Evolutionary conservation across 2,888 invertebrate species (phyloP), one percentile per base, ranked within the genome.

Genomic region (Trilocha varians): DNA sequence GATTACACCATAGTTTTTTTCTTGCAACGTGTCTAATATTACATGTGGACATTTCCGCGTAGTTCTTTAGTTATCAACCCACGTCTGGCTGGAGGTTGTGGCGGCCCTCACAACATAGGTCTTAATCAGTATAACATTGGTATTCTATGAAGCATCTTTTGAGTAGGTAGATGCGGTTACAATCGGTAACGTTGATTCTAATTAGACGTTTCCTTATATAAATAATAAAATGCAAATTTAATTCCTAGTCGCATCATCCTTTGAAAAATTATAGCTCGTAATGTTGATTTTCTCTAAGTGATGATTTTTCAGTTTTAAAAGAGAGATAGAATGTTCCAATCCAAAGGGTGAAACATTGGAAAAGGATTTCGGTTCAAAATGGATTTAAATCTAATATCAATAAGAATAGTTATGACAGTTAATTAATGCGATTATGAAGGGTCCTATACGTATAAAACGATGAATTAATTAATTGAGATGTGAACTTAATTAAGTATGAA

Each of bases 21-120:
- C 52, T 57, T 49, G 43, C 38, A 47, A 49, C 45, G 44, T 56
- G 54, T 58, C 66, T 69, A 64, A 67, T 62, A 51, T 53, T 67
- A 66, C 63, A 59, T 49, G 53, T 45, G 46, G 51, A 49, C 57
- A 55, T 73, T 78, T 80, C 80, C 83, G 79, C 70, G 70, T 80
- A 75, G 71, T 68, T 72, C 68, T 69, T 82, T 77, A 74, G 73
- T 62, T 70, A 54, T 52, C 83, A 52, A 43, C 78, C 82, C 84
- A 83, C 84, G 83, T 84, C 57, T 59, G 45, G 61, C 60, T 66
- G 74, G 76, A 78, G 79, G 78, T 59, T 78, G 62, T 55, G 59
- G 53, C 55, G 49, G 49, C 57, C 55, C 54, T 48, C 48, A 45
- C 56, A 50, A 63, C 57, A 65, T 67, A 69, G 63, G 55, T 55